Evolutionary conservation across 2,888 invertebrate species (phyloP), one percentile per base, ranked within the genome.

Genomic region (Drosophila picticornis): DNA sequence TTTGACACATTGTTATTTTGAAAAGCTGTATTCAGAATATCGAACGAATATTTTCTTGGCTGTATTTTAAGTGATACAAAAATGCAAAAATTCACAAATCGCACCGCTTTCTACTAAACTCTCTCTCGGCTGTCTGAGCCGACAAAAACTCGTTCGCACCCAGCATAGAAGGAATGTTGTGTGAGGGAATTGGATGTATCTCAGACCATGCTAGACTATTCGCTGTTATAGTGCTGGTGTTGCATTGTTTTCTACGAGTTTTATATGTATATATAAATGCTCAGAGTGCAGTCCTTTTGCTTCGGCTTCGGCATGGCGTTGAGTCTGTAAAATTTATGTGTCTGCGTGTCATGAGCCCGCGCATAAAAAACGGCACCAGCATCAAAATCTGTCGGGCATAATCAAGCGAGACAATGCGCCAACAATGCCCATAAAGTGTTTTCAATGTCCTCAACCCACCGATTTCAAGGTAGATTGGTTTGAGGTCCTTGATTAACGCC

Each of bases 391-490:
- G 68, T 57, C 70, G 75, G 73, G 86, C 88, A 90, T 88, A 90
- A 85, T 85, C 85, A 85, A 88, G 90, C 90, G 81, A 90, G 81
- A 85, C 85, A 85, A 90, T 90, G 83, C 78, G 62, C 69, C 82
- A 81, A 78, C 80, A 80, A 75, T 78, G 80, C 64, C 71, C 85
- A 90, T 88, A 83, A 83, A 84, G 75, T 80, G 71, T 59, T 66
- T 65, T 34, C 71, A 61, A 62, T 58, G 51, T 64, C 25, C 55
- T 38, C 61, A 36, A 31, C 10, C 6, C 40, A 31, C 19, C 50
- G 38, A 34, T 50, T 27, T n/a, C 40, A 70, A 70, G 68, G 68
- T 70, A 38, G 71, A 40, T 46, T 32, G 73, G 72, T 57, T n/a
- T 64, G 81, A 40, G 62, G 50, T 60, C 81, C 48, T 88, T 90